Conservation (phyloP, 1,140 invertebrate species). For the Magallana gigas region DNA sequence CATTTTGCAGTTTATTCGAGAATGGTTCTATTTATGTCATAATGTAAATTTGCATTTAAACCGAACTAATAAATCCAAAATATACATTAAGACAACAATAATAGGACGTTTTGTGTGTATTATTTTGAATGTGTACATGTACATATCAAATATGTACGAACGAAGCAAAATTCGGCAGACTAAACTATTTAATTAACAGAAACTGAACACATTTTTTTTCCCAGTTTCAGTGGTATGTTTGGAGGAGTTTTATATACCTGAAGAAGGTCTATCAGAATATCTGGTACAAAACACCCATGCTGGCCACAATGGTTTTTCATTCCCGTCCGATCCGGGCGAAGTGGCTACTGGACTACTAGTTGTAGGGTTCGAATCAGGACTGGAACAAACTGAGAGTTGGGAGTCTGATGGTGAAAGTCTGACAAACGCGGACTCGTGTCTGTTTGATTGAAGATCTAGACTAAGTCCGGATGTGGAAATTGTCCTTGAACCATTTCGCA, state of each 20-base stretch:
- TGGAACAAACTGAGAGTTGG: slow-evolving; percentile 18
- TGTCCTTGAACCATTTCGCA: slow-evolving; percentile 9
- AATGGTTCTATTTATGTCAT: too few relatives aligned
- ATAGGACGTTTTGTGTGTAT: too few relatives aligned
- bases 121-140: too few relatives aligned
- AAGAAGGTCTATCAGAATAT: slow-evolving; percentile 96
- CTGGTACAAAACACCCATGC: slow-evolving; percentile 98
- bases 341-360: slow-evolving; percentile 11
- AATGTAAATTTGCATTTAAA: too few relatives aligned
- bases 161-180: too few relatives aligned
- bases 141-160: too few relatives aligned
- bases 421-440: slow-evolving; percentile 26
- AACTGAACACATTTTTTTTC: too few relatives aligned
- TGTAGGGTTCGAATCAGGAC: slow-evolving; percentile 26
- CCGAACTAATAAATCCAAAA: too few relatives aligned
- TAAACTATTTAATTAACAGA: too few relatives aligned
- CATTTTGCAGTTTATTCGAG: too few relatives aligned
- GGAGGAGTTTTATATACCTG: slow-evolving; percentile 84
- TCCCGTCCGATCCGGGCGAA: slow-evolving; percentile 39
- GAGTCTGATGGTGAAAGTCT: slow-evolving; percentile 47
- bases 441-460: slow-evolving; percentile 35
- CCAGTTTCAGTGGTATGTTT: too few relatives aligned
- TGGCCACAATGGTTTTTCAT: slow-evolving; percentile 84
- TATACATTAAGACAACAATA: too few relatives aligned
- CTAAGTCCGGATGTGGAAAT: not conserved